Evolutionary conservation across 1,140 invertebrate genomes (phyloP).

Genomic region (Listronotus oregonensis): DNA sequence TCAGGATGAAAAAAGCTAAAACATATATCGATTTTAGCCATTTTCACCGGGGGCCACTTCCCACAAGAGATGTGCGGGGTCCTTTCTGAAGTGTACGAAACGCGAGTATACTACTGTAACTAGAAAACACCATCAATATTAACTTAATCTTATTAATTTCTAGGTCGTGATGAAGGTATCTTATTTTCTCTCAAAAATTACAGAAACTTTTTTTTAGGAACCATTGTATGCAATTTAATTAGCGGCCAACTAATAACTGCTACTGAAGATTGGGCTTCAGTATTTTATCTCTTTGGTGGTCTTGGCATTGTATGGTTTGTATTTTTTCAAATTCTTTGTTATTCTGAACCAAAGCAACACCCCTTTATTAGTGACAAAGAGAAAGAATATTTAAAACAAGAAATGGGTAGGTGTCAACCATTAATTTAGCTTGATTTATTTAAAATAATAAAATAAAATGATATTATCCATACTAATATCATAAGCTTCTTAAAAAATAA

Average conservation of each 20-base stretch:
- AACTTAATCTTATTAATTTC: too few relatives aligned
- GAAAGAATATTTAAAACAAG: constrained; percentile 71
- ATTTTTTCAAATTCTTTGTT: constrained; percentile 70
- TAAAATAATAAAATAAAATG: not conserved
- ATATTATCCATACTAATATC: not conserved
- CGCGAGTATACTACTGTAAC: too few relatives aligned
- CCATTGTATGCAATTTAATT: constrained; percentile 74
- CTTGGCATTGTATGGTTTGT: constrained; percentile 75
- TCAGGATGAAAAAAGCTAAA: too few relatives aligned
- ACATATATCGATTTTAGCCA: too few relatives aligned
- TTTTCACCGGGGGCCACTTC: too few relatives aligned
- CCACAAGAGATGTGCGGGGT: too few relatives aligned
- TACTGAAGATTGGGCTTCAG: constrained; percentile 72
- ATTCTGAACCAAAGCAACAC: constrained; percentile 79
- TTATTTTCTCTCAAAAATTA: too few relatives aligned
- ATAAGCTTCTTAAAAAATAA: not conserved
- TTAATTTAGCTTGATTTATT: too few relatives aligned
- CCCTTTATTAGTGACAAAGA: constrained; percentile 83
- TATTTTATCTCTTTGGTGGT: constrained; percentile 84
- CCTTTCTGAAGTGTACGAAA: too few relatives aligned
- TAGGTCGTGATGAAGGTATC: too few relatives aligned
- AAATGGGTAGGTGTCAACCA: constrained; percentile 52
- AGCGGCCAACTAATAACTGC: constrained; percentile 72
- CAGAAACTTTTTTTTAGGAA: constrained; percentile 59
- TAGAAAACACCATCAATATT: too few relatives aligned